Evolutionary conservation across 2,888 invertebrate genomes (phyloP).

Genomic region (Globia sparganii): DNA sequence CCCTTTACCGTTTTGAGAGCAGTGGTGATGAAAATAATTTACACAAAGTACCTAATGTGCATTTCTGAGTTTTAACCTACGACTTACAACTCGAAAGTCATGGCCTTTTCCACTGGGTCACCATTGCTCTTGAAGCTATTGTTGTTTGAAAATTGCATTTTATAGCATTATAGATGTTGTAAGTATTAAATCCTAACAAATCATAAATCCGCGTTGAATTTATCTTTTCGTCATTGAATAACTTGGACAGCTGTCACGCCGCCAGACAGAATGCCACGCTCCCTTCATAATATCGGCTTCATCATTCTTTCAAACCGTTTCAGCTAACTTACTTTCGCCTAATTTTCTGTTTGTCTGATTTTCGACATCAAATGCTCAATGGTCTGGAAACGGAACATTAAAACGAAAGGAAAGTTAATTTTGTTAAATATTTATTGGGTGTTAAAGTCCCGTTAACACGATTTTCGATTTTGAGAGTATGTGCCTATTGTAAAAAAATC

Average conservation of each 20-base stretch:
- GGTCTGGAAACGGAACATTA: constrained; percentile 2
- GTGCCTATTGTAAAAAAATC: background rate
- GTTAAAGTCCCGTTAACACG: background rate
- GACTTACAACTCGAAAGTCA: too few relatives aligned
- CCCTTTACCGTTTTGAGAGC: too few relatives aligned
- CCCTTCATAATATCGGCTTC: constrained; percentile 8
- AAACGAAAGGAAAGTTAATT: background rate
- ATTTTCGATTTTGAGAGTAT: background rate
- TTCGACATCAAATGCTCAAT: background rate
- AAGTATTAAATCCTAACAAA: constrained; percentile 2
- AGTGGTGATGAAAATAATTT: too few relatives aligned
- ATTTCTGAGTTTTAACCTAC: too few relatives aligned
- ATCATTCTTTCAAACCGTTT: constrained; percentile 7
- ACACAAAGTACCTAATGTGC: too few relatives aligned
- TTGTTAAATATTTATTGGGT: background rate
- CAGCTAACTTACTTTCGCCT: background rate
- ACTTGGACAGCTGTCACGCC: constrained; percentile 20
- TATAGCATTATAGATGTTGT: background rate
- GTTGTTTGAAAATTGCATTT: background rate
- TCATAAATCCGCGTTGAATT: constrained; percentile 34
- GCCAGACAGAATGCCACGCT: background rate
- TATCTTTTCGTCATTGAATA: constrained; percentile 24
- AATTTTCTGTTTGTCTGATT: constrained; percentile 17
- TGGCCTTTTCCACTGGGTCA: too few relatives aligned
- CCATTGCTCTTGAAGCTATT: background rate